phyloP scores from a whole-genome alignment of 2,888 invertebrate species.

The Patella caerulea region DNA sequence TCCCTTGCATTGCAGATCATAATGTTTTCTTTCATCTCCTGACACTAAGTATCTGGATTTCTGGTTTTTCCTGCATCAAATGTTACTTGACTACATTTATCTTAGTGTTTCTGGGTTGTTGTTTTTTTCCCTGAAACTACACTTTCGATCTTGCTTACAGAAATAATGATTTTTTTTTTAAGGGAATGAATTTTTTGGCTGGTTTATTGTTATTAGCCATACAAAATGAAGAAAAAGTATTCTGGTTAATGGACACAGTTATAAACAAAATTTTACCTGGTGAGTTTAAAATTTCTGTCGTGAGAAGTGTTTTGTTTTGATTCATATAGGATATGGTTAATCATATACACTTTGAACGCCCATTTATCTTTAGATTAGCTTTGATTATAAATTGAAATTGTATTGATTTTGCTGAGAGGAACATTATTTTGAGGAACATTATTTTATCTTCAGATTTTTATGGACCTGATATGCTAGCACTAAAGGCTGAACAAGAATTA shows the following conservation, averaged over 20 bases:
- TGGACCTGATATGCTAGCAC: slow-evolving; percentile 88
- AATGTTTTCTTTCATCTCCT: no score
- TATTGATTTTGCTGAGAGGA: background rate
- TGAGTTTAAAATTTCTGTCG: slow-evolving; percentile 30
- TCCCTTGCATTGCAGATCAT: no score
- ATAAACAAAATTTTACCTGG: slow-evolving; percentile 86
- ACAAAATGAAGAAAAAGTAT: slow-evolving; percentile 90
- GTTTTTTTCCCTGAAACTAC: no score
- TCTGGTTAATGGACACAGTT: slow-evolving; percentile 92
- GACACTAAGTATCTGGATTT: no score
- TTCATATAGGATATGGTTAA: no score
- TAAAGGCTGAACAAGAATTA: slow-evolving; percentile 90
- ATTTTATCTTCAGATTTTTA: slow-evolving; percentile 79
- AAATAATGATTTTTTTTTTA: slow-evolving; percentile 28
- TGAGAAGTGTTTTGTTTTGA: no score
- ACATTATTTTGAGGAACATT: background rate
- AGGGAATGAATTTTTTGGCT: slow-evolving; percentile 94
- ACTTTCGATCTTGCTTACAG: background rate
- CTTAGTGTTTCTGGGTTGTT: no score
- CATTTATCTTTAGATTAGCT: no score
- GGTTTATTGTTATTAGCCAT: slow-evolving; percentile 87
- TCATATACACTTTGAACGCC: no score
- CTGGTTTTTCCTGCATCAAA: no score
- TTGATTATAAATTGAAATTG: no score
- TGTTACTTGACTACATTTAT: no score